Evolutionary conservation across 2,797 vertebrate species (phyloP).

Genomic region (Melanotaenia parkinsoni): DNA sequence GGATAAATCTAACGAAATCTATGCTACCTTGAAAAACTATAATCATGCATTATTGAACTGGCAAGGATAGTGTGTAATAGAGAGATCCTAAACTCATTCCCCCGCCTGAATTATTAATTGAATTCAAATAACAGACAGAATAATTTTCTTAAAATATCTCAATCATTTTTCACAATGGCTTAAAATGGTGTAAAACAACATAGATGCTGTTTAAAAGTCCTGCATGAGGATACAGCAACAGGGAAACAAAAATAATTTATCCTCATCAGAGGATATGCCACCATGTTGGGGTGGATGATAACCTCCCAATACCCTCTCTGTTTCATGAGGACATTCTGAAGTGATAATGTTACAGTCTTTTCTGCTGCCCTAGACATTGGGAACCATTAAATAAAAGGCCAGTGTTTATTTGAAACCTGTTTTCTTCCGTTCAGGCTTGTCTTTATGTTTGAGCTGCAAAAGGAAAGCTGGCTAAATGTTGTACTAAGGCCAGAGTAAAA

Average conservation of each 20-base stretch:
- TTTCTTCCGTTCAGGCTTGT: constrained; percentile 12
- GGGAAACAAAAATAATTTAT: background rate
- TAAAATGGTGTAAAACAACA: constrained; percentile 76
- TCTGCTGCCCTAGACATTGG: background rate
- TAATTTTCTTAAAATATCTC: constrained; percentile 90
- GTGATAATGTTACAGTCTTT: background rate
- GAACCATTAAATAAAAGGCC: constrained; percentile 5
- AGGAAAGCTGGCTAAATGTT: constrained; percentile 69
- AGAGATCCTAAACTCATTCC: constrained; percentile 89
- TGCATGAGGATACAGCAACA: background rate
- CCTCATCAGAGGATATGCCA: background rate
- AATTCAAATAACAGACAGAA: constrained; percentile 89
- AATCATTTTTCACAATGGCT: constrained; percentile 84
- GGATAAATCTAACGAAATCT: constrained; percentile 84
- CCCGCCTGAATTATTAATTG: constrained; percentile 85
- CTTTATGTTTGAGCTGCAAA: constrained; percentile 40
- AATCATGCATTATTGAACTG: constrained; percentile 87
- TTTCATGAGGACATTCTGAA: constrained; percentile 8
- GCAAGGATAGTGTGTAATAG: constrained; percentile 88
- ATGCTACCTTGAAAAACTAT: constrained; percentile 86
- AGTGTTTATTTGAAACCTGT: constrained; percentile 19
- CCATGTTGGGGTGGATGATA: background rate
- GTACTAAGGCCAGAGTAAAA: constrained; percentile 74
- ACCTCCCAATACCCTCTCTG: background rate
- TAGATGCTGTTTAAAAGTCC: constrained; percentile 21